phyloP scores from a whole-genome alignment of 2,888 invertebrate species.

The Clistopyga incitator region DNA sequence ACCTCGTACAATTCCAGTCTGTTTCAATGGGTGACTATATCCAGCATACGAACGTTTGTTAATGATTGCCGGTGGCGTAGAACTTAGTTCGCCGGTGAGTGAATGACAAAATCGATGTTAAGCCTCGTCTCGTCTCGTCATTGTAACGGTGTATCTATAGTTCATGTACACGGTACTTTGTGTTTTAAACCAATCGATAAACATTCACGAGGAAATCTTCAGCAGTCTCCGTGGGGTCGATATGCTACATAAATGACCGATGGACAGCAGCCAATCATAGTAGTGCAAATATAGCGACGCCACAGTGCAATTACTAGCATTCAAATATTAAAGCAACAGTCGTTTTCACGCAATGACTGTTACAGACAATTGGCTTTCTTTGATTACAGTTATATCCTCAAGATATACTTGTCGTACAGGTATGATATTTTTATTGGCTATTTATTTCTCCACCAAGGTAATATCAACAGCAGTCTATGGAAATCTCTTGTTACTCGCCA shows the following conservation, averaged over 20 bases:
- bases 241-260: constrained; percentile 40
- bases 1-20: constrained; percentile 22
- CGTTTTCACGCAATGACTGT: constrained; percentile 10
- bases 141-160: constrained; percentile 5
- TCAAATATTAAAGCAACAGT: constrained; percentile 35
- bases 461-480: too few relatives aligned
- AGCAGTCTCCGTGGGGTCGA: constrained; percentile 5
- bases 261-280: background rate
- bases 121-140: constrained; percentile 46
- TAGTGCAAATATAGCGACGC: constrained; percentile 9
- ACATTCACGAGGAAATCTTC: constrained; percentile 50
- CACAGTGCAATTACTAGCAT: constrained; percentile 19
- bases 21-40: constrained; percentile 51
- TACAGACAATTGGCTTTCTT: constrained; percentile 6
- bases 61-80: constrained; percentile 48
- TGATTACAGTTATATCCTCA: background rate
- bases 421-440: background rate
- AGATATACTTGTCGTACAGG: background rate
- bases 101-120: constrained; percentile 61
- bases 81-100: constrained; percentile 23
- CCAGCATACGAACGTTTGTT: constrained; percentile 39
- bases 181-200: constrained; percentile 45
- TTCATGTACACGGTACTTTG: background rate
- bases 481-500: too few relatives aligned
- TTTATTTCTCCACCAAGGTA: too few relatives aligned